A percentile compares a stretch with the other conserved stretches of the same genome.
phyloP scores from a whole-genome alignment of 2,113 vertebrate species.

The Vireo altiloquus region DNA sequence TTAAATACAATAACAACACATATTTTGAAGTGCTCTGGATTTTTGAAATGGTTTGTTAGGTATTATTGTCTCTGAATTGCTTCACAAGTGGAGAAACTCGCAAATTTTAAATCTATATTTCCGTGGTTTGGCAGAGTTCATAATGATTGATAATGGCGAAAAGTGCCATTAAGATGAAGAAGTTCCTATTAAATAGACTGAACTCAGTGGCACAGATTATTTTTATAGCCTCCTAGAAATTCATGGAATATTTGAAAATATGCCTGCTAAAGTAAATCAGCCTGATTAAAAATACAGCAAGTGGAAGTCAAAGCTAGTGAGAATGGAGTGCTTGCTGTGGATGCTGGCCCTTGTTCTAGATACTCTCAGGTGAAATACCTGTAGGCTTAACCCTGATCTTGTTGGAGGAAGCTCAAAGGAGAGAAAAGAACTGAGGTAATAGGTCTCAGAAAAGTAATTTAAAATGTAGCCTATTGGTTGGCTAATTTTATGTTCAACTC shows the following conservation, averaged over 20 bases:
- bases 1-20: neutral
- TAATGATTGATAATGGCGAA: slow-evolving; percentile 9
- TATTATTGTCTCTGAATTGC: neutral
- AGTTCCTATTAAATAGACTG: neutral
- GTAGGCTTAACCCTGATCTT: neutral
- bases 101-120: neutral
- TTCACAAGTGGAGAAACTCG: neutral
- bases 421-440: neutral
- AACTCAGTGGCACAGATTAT: neutral
- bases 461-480: neutral
- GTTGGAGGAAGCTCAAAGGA: neutral
- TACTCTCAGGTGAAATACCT: neutral
- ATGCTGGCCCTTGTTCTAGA: neutral
- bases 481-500: neutral
- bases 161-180: neutral
- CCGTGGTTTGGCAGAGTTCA: neutral
- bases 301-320: neutral
- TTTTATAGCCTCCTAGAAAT: slow-evolving; percentile 20
- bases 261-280: neutral
- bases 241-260: slow-evolving; percentile 12
- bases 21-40: neutral
- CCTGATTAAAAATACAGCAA: neutral
- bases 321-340: neutral
- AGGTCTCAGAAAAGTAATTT: neutral
- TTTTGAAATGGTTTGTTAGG: neutral